A percentile compares a stretch with the other conserved stretches of the same genome.
phyloP scores from a whole-genome alignment of 1,140 invertebrate species.

The Colletes gigas region DNA sequence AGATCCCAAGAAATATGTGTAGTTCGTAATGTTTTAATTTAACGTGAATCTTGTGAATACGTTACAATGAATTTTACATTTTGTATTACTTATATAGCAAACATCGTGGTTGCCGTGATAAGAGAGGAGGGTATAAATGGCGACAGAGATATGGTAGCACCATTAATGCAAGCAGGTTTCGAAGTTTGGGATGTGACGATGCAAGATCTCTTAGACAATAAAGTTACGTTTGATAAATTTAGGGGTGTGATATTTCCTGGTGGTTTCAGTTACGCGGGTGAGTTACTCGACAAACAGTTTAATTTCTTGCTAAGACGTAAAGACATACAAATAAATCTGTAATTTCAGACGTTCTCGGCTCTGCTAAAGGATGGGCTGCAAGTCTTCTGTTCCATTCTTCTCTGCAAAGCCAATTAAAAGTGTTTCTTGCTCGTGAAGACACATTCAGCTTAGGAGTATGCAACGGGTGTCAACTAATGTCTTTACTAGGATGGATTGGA shows the following conservation, averaged over 20 bases:
- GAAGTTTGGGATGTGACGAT: conserved; percentile 96
- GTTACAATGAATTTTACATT: conserved; percentile 23
- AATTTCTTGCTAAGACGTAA: too few relatives aligned
- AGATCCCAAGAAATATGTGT: conserved; percentile 71
- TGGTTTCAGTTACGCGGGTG: conserved; percentile 98
- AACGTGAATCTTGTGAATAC: not conserved
- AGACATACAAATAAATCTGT: not conserved
- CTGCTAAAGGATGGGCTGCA: conserved; percentile 98
- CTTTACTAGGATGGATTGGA: conserved; percentile 90
- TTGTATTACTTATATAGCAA: conserved; percentile 61
- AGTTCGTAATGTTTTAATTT: conserved; percentile 46
- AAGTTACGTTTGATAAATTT: conserved; percentile 89
- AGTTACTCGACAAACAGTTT: conserved; percentile 29
- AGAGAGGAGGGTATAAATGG: conserved; percentile 98
- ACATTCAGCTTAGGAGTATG: conserved; percentile 98
- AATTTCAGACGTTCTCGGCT: conserved; percentile 93
- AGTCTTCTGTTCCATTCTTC: conserved; percentile 88
- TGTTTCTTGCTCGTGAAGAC: conserved; percentile 89
- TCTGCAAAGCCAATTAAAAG: conserved; percentile 83
- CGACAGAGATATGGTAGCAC: conserved; percentile 98
- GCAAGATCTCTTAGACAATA: conserved; percentile 90
- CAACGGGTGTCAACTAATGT: conserved; percentile 98
- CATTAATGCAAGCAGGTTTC: conserved; percentile 95
- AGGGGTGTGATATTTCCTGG: conserved; percentile 96
- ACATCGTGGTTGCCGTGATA: conserved; percentile 92